Evolutionary conservation across 1,140 invertebrate species (phyloP).

Genomic region (Lordiphosa mommai): DNA sequence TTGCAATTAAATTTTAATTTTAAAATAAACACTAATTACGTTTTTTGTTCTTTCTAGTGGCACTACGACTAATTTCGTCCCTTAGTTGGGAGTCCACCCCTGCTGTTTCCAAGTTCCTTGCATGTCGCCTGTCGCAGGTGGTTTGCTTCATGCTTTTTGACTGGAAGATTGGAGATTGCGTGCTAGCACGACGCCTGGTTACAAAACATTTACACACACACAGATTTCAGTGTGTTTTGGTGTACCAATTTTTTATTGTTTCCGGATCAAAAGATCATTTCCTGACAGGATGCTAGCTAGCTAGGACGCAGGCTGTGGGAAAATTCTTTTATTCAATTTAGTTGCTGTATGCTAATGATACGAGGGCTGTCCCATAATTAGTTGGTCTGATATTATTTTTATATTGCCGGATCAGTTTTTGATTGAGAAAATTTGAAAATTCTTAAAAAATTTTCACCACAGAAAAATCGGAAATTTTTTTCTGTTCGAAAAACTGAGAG

Average conservation of each 20-base stretch:
- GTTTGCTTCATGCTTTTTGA: constrained; percentile 25
- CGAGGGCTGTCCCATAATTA: too few species aligned
- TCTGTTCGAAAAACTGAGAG: too few species aligned
- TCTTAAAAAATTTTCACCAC: too few species aligned
- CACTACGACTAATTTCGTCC: constrained; percentile 25
- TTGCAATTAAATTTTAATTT: constrained; percentile 48
- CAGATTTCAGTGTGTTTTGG: constrained; percentile 3
- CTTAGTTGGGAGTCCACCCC: constrained; percentile 9
- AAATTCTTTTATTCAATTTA: constrained; percentile 12
- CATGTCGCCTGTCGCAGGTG: constrained; percentile 34
- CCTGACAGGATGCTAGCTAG: constrained; percentile 56
- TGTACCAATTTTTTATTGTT: constrained; percentile 59
- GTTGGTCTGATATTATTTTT: too few species aligned
- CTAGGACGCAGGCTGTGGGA: constrained; percentile 23
- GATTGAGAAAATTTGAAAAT: too few species aligned
- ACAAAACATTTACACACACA: constrained; percentile 11
- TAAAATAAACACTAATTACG: constrained; percentile 49
- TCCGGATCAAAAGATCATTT: constrained; percentile 74
- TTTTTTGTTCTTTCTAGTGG: constrained; percentile 4
- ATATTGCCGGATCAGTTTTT: too few species aligned
- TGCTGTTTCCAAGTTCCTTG: constrained; percentile 2
- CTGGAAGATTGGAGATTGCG: constrained; percentile 25
- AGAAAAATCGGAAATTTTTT: too few species aligned
- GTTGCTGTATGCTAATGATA: too few species aligned
- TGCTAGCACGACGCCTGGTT: constrained; percentile 8